Conservation (phyloP, 2,113 vertebrate genomes). For the Psittacus erithacus region DNA sequence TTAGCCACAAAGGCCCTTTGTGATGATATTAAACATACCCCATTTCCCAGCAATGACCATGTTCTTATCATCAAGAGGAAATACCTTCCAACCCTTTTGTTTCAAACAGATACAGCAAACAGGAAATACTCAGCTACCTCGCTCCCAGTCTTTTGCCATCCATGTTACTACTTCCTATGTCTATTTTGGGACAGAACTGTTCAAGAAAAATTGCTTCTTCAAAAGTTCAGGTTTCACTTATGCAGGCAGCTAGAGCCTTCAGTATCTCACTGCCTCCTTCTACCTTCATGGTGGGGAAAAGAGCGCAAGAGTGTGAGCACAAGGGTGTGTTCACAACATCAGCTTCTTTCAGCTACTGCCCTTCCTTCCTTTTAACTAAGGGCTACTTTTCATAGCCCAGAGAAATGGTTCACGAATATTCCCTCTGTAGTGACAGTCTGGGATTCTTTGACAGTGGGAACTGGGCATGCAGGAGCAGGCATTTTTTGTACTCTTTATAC, state of each 20-base stretch:
- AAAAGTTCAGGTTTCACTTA: neutral
- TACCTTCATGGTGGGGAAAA: neutral
- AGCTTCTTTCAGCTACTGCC: neutral
- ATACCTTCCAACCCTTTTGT: neutral
- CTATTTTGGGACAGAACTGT: neutral
- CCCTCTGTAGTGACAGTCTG: neutral
- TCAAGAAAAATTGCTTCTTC: neutral
- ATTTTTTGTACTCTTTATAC: neutral
- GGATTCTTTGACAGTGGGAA: neutral
- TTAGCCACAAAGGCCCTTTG: neutral
- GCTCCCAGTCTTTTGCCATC: neutral
- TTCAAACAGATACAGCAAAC: neutral
- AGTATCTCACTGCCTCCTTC: neutral
- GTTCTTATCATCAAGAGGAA: neutral
- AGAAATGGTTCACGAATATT: neutral
- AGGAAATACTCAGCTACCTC: slow-evolving; percentile 3
- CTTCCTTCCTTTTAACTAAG: neutral
- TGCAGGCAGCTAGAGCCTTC: neutral
- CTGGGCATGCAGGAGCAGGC: neutral
- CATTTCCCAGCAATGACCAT: neutral
- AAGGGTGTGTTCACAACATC: neutral
- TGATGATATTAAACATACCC: neutral
- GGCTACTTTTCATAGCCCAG: neutral
- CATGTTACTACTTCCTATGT: neutral
- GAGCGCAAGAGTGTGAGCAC: neutral